Conservation (phyloP, 2,797 vertebrate genomes). For the Pteronotus mesoamericanus region DNA sequence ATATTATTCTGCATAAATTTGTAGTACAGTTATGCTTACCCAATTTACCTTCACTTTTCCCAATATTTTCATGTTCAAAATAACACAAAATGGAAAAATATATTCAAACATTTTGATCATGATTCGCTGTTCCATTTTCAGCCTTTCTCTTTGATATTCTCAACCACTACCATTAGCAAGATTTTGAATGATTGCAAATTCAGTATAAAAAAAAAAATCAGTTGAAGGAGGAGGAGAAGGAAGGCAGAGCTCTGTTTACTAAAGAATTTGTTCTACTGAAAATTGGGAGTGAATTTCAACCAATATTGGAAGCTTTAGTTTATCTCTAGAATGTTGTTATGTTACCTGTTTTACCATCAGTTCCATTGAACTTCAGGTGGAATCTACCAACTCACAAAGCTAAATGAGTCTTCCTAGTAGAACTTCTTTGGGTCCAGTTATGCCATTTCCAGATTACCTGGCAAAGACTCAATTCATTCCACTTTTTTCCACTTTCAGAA, state of each 20-base stretch:
- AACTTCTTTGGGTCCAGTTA: background rate
- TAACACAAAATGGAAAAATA: background rate
- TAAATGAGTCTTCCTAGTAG: background rate
- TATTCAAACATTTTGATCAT: background rate
- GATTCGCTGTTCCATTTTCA: background rate
- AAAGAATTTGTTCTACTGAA: background rate
- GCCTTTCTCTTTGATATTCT: background rate
- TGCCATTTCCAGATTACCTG: background rate
- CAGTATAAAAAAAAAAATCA: background rate
- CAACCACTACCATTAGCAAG: background rate
- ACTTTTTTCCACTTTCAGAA: background rate
- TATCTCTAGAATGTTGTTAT: background rate
- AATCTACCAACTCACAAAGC: background rate
- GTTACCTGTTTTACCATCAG: background rate
- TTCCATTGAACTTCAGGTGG: background rate
- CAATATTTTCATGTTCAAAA: slow-evolving; percentile 1
- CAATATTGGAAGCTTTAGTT: background rate
- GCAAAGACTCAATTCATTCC: background rate
- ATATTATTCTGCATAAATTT: background rate
- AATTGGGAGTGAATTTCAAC: background rate
- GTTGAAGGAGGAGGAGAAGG: background rate
- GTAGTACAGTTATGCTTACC: background rate
- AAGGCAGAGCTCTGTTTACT: background rate
- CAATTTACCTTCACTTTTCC: background rate
- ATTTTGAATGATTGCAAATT: background rate